Evolutionary conservation across 2,797 vertebrate species (phyloP), one percentile per base, ranked within the genome.

Genomic region (Antrozous pallidus): DNA sequence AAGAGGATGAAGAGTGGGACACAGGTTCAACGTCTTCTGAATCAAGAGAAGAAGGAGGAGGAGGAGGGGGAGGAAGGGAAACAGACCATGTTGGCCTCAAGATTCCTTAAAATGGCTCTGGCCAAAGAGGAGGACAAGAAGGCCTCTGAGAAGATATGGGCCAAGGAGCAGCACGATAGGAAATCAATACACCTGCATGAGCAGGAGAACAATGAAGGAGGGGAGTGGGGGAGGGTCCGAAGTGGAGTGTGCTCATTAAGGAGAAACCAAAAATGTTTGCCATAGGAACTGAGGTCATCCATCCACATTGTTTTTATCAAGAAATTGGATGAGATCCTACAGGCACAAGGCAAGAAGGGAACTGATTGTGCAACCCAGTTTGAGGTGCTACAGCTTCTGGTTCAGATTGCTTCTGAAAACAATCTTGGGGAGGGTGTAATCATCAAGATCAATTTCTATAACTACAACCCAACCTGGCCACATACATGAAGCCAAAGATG

Each of bases 361-460:
- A 99, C 99, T 0, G 99, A 99, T 98, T 98, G 99, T 78, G 98
- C 99, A 12, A 98, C 98, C 3, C 99, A 99, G 97, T 99, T 99
- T 5, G 99, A 99, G 70, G 97, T 99, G 80, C 97, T 99, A 16
- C 98, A 99, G 40, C 97, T 98, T 38, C 97, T 99, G 85, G 98
- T 98, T 9, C 96, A n/a, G 88, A 99, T 99, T 10, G 82, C 99
- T 2, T 80, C 91, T 0, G 99, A 99, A 97, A 98, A 99, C 94
- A 99, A 98, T 95, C 93, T 99, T 90, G 99, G 99, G 0, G 97
- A 99, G 58, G 99, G 98, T 0, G 98, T 99, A 90, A 94, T 98
- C 18, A 98, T 99, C 91, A 99, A 99, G 97, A 99, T 99, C 89
- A 99, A 99, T 97, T 99, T 99, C 99, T 99, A 99, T 98, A 99